Evolutionary conservation across 2,797 vertebrate genomes (phyloP).

Genomic region (Schizopygopsis pylzovi): DNA sequence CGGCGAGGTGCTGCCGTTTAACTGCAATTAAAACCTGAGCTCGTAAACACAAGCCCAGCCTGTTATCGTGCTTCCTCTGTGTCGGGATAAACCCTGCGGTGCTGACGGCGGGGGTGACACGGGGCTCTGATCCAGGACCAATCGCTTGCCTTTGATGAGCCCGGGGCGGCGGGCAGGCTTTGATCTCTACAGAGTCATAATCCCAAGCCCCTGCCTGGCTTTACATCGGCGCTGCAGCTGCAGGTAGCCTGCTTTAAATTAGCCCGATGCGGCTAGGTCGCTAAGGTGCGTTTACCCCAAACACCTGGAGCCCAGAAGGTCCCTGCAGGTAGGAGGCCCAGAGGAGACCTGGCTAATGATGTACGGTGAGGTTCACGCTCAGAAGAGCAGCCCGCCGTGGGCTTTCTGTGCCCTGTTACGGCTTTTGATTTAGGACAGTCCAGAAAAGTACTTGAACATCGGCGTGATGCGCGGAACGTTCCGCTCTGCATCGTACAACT

Average conservation of each 20-base stretch:
- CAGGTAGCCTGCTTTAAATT: conserved; percentile 64
- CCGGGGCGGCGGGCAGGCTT: conserved; percentile 72
- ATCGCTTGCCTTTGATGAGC: conserved; percentile 80
- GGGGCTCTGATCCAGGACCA: conserved; percentile 69
- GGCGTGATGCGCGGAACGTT: conserved; percentile 64
- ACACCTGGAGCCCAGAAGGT: conserved; percentile 76
- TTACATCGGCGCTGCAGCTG: conserved; percentile 61
- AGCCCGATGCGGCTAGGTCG: conserved; percentile 69
- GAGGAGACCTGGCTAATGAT: conserved; percentile 57
- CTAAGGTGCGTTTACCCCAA: conserved; percentile 75
- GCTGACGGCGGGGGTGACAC: conserved; percentile 45
- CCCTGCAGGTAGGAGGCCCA: conserved; percentile 71
- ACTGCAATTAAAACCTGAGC: conserved; percentile 78
- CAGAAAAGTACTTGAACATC: conserved; percentile 42
- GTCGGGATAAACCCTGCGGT: conserved; percentile 68
- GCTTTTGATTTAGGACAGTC: conserved; percentile 47
- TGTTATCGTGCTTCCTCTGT: conserved; percentile 76
- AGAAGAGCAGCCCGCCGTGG: conserved; percentile 40
- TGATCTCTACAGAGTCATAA: conserved; percentile 86
- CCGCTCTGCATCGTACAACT: conserved; percentile 67
- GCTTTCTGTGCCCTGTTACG: conserved; percentile 40
- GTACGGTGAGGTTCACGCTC: conserved; percentile 47
- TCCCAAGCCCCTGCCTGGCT: conserved; percentile 73
- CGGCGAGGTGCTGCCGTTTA: conserved; percentile 75
- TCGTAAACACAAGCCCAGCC: conserved; percentile 72